Conservation (phyloP, 1,140 invertebrate genomes). For the Gyrodactylus bullatarudis region DNA sequence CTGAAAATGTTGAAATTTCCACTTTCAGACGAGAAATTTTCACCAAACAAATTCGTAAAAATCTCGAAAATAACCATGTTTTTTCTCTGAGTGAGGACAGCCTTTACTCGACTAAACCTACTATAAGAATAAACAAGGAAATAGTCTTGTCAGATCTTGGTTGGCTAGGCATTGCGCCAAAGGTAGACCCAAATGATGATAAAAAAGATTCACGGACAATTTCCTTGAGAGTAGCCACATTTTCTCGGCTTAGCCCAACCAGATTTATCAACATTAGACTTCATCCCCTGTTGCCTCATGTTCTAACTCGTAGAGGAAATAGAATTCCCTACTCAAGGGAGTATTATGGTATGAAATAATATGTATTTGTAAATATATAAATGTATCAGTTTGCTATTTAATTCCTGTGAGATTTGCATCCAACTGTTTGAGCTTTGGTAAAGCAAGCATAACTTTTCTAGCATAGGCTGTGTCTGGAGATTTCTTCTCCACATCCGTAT, state of each 20-base stretch:
- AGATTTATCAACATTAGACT: not conserved
- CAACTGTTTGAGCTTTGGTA: slow-evolving; percentile 55
- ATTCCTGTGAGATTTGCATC: slow-evolving; percentile 42
- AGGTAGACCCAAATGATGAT: not conserved
- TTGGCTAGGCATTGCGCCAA: not conserved
- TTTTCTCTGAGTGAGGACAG: not conserved
- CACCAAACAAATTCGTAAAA: not conserved
- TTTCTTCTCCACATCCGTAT: slow-evolving; percentile 13
- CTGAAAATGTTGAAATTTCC: not conserved
- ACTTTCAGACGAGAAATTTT: not conserved
- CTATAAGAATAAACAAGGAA: not conserved
- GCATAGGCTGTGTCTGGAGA: slow-evolving; percentile 43
- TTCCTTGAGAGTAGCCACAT: not conserved
- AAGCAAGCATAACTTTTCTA: slow-evolving; percentile 49
- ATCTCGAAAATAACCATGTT: not conserved
- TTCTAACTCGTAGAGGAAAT: not conserved
- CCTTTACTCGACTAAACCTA: not conserved
- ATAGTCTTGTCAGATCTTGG: not conserved
- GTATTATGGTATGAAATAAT: not conserved
- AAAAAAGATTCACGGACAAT: not conserved
- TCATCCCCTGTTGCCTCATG: not conserved
- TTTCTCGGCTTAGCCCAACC: not conserved
- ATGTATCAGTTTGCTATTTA: no score
- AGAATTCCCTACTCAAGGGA: not conserved
- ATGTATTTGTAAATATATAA: not conserved